A percentile compares a stretch with the other conserved stretches of the same genome.
phyloP scores from a whole-genome alignment of 1,140 invertebrate species.

The Neodiprion pinetum region DNA sequence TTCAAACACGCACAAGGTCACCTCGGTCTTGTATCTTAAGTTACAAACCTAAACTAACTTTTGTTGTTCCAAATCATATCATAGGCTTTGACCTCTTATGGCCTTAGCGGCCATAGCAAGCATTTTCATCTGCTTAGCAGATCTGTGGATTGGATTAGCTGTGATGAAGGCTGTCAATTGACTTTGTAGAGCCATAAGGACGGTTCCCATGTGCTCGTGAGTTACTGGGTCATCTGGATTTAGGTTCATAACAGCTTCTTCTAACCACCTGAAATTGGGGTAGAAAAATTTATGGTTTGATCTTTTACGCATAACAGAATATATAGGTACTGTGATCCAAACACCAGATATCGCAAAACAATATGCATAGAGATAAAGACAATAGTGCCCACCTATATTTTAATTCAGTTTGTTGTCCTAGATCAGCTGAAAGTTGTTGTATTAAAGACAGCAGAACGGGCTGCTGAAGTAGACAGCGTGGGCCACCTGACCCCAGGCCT shows the following conservation, averaged over 20 bases:
- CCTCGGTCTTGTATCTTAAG: neutral
- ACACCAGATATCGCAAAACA: slow-evolving; percentile 23
- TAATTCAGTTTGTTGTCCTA: slow-evolving; percentile 83
- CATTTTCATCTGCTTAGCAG: slow-evolving; percentile 76
- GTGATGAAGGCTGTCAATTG: slow-evolving; percentile 76
- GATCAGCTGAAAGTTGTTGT: slow-evolving; percentile 89
- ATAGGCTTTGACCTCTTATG: slow-evolving; percentile 54
- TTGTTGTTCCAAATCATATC: slow-evolving; percentile 25
- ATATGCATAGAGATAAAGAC: slow-evolving; percentile 17
- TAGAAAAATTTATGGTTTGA: slow-evolving; percentile 24
- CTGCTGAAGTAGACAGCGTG: slow-evolving; percentile 67
- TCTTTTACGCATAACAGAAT: slow-evolving; percentile 26
- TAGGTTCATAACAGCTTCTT: slow-evolving; percentile 86
- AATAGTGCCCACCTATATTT: slow-evolving; percentile 77
- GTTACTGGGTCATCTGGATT: slow-evolving; percentile 80
- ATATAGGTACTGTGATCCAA: slow-evolving; percentile 22
- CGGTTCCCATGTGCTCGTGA: slow-evolving; percentile 81
- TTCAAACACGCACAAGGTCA: neutral
- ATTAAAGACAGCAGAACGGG: slow-evolving; percentile 90
- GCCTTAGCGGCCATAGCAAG: slow-evolving; percentile 80
- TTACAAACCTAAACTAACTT: neutral
- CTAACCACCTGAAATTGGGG: slow-evolving; percentile 75
- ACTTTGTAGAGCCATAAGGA: slow-evolving; percentile 76
- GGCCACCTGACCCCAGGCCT: slow-evolving; percentile 38
- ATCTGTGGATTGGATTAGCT: slow-evolving; percentile 72